These are phyloP conservation scores for Corella eumyota DNA, from an alignment of 23 tunicate species.

Conservation along the genomic window DNA sequence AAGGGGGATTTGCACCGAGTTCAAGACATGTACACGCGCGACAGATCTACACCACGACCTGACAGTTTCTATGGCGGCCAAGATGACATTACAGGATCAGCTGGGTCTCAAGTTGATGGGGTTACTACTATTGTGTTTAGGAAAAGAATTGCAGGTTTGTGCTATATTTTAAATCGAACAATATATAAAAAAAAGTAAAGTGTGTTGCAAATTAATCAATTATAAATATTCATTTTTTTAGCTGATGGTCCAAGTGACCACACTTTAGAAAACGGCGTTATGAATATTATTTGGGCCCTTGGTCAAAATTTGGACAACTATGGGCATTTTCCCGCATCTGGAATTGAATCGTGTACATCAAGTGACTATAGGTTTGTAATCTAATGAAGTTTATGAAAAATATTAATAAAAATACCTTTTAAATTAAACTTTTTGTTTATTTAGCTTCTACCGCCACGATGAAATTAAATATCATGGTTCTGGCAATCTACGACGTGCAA, in stretches of 20 bases:
- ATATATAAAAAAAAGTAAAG: background rate
- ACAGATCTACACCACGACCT: slow-evolving; percentile 66
- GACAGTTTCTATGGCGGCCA: slow-evolving; percentile 53
- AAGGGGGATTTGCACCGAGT: slow-evolving; percentile 52
- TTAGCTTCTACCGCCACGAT: slow-evolving; percentile 46
- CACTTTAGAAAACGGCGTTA: slow-evolving; percentile 22
- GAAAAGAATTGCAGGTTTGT: slow-evolving; percentile 26
- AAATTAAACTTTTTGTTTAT: too few relatives aligned
- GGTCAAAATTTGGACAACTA: slow-evolving; percentile 47
- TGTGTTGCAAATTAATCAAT: background rate
- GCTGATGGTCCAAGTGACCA: slow-evolving; percentile 42
- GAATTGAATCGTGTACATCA: slow-evolving; percentile 62
- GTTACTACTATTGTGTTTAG: slow-evolving; percentile 66
- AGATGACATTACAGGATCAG: slow-evolving; percentile 57
- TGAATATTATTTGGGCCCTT: slow-evolving; percentile 61
- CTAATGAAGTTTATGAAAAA: too few relatives aligned
- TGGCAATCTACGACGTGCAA: slow-evolving; percentile 27
- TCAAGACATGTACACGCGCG: slow-evolving; percentile 72
- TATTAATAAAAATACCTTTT: too few relatives aligned
- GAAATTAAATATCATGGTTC: slow-evolving; percentile 83
- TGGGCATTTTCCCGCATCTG: slow-evolving; percentile 38
- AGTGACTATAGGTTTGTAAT: slow-evolving; percentile 39
- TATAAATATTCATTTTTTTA: slow-evolving; percentile 6
- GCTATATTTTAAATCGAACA: too few relatives aligned
- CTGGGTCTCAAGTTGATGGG: slow-evolving; percentile 57